phyloP scores from a whole-genome alignment of 2,113 vertebrate species.

The Passer montanus region DNA sequence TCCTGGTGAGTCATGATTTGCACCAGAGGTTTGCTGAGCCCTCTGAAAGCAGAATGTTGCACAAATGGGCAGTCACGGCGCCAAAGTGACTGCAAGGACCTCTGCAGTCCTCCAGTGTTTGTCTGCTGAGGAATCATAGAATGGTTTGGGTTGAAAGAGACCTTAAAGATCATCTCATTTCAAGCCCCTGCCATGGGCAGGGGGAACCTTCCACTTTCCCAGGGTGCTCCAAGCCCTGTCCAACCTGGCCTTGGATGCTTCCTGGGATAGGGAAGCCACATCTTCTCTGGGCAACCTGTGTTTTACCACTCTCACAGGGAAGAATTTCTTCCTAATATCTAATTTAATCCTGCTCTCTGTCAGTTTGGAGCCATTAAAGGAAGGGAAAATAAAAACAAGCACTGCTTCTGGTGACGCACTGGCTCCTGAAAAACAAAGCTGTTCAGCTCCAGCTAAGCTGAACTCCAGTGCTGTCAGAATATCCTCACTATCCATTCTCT shows the following conservation, averaged over 20 bases:
- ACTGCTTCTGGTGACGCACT: background rate
- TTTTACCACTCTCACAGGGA: background rate
- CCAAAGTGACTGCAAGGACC: background rate
- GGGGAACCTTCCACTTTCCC: background rate
- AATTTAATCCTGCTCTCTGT: background rate
- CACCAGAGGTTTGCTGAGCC: slow-evolving; percentile 5
- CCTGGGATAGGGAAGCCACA: background rate
- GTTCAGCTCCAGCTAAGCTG: background rate
- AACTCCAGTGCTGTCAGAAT: background rate
- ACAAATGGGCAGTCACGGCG: background rate
- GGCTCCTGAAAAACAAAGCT: background rate
- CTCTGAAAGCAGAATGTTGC: background rate
- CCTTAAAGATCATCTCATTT: background rate
- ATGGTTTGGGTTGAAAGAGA: background rate
- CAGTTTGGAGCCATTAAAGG: background rate
- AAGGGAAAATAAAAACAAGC: background rate
- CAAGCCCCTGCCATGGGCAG: background rate
- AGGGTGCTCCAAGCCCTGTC: background rate
- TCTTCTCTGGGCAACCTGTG: background rate
- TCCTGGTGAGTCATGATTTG: slow-evolving; percentile 20
- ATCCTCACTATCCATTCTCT: background rate
- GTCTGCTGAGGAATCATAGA: background rate
- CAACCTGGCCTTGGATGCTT: background rate
- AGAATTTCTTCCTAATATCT: background rate
- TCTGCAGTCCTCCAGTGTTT: background rate